Evolutionary conservation across 2,888 invertebrate species (phyloP).

Genomic region (Tenthredo livida): DNA sequence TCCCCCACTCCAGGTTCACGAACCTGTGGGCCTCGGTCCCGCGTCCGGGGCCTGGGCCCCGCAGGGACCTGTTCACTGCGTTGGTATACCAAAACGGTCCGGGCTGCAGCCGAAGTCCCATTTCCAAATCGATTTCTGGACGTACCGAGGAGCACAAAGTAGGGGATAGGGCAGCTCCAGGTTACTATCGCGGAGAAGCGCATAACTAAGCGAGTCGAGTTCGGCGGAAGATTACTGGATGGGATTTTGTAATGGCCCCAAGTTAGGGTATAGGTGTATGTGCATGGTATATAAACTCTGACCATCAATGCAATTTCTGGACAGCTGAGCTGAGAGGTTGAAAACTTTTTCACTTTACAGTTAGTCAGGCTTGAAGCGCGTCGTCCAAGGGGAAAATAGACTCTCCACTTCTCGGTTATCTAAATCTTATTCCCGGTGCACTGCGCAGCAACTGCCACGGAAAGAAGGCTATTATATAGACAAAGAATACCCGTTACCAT

Average conservation of each 20-base stretch:
- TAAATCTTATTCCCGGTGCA: not conserved
- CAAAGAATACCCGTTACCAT: slow-evolving; percentile 28
- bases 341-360: slow-evolving; percentile 72
- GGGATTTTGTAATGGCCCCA: not conserved
- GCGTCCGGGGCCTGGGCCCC: not conserved
- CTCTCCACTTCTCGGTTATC: not conserved
- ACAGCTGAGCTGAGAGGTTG: slow-evolving; percentile 61
- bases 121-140: not conserved
- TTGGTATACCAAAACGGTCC: not conserved
- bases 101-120: not conserved
- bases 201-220: not conserved
- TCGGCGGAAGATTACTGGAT: slow-evolving; percentile 6
- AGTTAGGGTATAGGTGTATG: not conserved
- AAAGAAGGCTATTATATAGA: not conserved
- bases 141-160: not conserved
- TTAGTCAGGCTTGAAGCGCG: slow-evolving; percentile 69
- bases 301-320: slow-evolving; percentile 36
- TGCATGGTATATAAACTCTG: not conserved
- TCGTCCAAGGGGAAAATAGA: slow-evolving; percentile 42
- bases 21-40: slow-evolving; percentile 54
- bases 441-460: not conserved
- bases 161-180: not conserved
- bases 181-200: not conserved
- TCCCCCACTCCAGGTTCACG: slow-evolving; percentile 60
- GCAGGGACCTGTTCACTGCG: not conserved